These are phyloP conservation scores for Zonitis immaculata DNA, from an alignment of 2,888 invertebrate species.

Conservation along the genomic window DNA sequence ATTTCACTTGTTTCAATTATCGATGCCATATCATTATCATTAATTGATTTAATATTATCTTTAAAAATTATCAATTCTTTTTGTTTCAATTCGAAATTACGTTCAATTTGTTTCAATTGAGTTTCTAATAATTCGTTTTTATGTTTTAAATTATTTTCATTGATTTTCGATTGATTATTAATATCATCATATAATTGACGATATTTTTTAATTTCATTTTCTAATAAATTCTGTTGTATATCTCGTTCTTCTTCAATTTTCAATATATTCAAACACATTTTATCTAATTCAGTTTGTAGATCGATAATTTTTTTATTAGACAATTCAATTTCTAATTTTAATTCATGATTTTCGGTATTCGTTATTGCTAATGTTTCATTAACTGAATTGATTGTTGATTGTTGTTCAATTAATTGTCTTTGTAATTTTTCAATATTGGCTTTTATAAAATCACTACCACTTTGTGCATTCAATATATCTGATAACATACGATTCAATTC, in stretches of 20 bases:
- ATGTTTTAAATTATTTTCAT: slow-evolving; percentile 54
- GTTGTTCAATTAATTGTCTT: slow-evolving; percentile 61
- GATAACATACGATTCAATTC: slow-evolving; percentile 67
- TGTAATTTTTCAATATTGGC: slow-evolving; percentile 64
- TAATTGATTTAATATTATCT: slow-evolving; percentile 49
- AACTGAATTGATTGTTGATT: slow-evolving; percentile 53
- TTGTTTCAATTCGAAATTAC: slow-evolving; percentile 40
- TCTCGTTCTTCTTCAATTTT: slow-evolving; percentile 48
- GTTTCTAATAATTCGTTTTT: slow-evolving; percentile 50
- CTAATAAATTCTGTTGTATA: slow-evolving; percentile 42
- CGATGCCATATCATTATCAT: slow-evolving; percentile 39
- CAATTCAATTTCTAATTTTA: slow-evolving; percentile 47
- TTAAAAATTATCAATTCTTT: slow-evolving; percentile 50
- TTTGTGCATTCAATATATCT: slow-evolving; percentile 64
- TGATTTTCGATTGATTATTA: slow-evolving; percentile 40
- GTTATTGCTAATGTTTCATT: slow-evolving; percentile 53
- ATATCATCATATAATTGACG: slow-evolving; percentile 43
- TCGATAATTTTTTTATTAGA: slow-evolving; percentile 43
- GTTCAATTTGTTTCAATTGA: slow-evolving; percentile 44
- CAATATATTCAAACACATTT: slow-evolving; percentile 42
- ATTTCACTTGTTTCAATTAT: slow-evolving; percentile 54
- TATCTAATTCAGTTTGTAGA: slow-evolving; percentile 44
- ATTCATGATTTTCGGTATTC: slow-evolving; percentile 54
- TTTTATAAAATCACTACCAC: slow-evolving; percentile 57
- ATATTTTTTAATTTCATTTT: slow-evolving; percentile 36